phyloP scores from a whole-genome alignment of 35 echinoderm and acorn worm species.

The Acanthaster planci region DNA sequence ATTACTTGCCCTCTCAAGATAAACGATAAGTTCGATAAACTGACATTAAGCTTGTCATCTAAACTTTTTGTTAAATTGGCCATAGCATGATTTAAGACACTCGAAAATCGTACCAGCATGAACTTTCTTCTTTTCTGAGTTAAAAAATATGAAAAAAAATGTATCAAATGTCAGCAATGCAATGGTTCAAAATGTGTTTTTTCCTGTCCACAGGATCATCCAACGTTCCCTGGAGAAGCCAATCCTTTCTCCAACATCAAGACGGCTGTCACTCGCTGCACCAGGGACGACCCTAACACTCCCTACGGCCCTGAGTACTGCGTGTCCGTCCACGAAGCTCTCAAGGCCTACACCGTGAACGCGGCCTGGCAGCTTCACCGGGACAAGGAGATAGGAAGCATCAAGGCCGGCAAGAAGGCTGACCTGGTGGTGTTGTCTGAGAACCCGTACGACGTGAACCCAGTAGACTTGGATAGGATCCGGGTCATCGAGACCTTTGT shows the following conservation, averaged over 20 bases:
- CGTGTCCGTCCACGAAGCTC: slow-evolving; percentile 53
- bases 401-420: slow-evolving; percentile 52
- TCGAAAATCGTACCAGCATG: too few species aligned
- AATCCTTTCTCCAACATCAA: slow-evolving; percentile 53
- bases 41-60: background rate
- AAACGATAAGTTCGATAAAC: background rate
- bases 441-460: slow-evolving; percentile 40
- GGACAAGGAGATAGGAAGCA: slow-evolving; percentile 39
- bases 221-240: slow-evolving; percentile 47
- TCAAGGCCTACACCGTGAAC: slow-evolving; percentile 61
- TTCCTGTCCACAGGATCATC: slow-evolving; percentile 45
- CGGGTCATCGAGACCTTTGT: slow-evolving; percentile 47
- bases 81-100: too few species aligned
- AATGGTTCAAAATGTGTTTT: background rate
- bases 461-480: slow-evolving; percentile 42
- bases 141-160: background rate
- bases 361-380: slow-evolving; percentile 51
- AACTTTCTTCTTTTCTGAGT: too few species aligned
- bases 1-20: background rate
- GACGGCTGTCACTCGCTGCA: slow-evolving; percentile 52
- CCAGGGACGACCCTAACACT: slow-evolving; percentile 46
- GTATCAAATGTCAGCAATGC: background rate
- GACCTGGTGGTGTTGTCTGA: slow-evolving; percentile 57
- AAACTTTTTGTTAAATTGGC: too few species aligned
- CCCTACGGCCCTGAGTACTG: slow-evolving; percentile 67